Percentiles rank a stretch among this genome's conserved stretches.
phyloP scores from a whole-genome alignment of 2,888 invertebrate species.

The Athalia cordata region DNA sequence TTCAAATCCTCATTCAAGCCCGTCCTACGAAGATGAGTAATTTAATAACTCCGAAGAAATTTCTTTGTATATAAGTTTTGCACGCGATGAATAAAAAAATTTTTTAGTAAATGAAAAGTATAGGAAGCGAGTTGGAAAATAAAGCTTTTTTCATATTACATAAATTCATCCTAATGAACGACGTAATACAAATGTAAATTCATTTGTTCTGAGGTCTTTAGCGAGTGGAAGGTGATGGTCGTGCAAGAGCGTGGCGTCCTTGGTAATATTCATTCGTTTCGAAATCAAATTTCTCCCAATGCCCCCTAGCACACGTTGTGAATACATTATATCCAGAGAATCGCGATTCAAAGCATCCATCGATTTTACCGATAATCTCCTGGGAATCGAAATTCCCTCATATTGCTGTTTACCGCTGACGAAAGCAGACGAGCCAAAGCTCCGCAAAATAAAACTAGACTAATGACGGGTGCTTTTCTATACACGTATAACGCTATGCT shows the following conservation, averaged over 20 bases:
- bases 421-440: slow-evolving; percentile 50
- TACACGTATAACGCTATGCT: slow-evolving; percentile 59
- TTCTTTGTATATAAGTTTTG: slow-evolving; percentile 26
- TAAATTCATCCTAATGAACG: background rate
- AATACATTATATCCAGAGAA: slow-evolving; percentile 19
- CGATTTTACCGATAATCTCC: slow-evolving; percentile 32
- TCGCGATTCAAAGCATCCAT: slow-evolving; percentile 6
- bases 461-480: slow-evolving; percentile 62
- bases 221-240: too few relatives aligned
- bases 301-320: background rate
- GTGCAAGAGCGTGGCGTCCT: background rate
- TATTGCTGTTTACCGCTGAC: slow-evolving; percentile 69
- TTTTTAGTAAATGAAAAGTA: too few relatives aligned
- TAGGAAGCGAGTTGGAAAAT: background rate
- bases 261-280: background rate
- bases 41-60: slow-evolving; percentile 23
- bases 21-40: background rate
- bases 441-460: slow-evolving; percentile 61
- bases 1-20: too few relatives aligned
- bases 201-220: slow-evolving; percentile 34
- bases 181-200: slow-evolving; percentile 34
- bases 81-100: slow-evolving; percentile 36
- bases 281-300: slow-evolving; percentile 28
- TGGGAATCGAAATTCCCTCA: slow-evolving; percentile 64
- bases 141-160: background rate